Evolutionary conservation across 2,113 vertebrate genomes (phyloP).

Genomic region (Cyphotilapia sp.): DNA sequence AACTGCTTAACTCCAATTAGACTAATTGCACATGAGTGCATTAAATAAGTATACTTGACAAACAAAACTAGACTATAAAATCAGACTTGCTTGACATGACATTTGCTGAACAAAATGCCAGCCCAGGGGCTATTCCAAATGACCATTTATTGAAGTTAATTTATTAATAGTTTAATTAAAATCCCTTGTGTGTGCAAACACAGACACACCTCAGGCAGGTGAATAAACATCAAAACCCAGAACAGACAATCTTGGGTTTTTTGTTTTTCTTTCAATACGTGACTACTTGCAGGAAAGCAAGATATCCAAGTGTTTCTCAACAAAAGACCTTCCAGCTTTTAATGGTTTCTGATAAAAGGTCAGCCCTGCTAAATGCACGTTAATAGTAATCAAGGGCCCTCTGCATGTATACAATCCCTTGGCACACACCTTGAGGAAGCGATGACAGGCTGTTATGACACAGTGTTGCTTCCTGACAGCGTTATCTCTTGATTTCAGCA

Average conservation of each 20-base stretch:
- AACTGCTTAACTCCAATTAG: not conserved
- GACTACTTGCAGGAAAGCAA: not conserved
- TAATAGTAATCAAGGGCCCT: conserved; percentile 7
- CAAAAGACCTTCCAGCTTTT: not conserved
- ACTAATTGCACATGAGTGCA: not conserved
- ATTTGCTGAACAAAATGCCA: not conserved
- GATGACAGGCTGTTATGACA: conserved; percentile 18
- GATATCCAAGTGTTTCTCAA: not conserved
- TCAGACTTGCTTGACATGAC: not conserved
- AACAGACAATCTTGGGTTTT: not conserved
- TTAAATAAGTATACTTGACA: not conserved
- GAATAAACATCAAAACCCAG: not conserved
- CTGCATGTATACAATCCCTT: not conserved
- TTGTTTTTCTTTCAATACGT: not conserved
- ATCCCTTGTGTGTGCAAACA: not conserved
- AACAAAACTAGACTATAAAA: not conserved
- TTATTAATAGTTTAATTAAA: not conserved
- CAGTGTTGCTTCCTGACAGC: not conserved
- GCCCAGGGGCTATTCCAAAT: not conserved
- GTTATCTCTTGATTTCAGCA: not conserved
- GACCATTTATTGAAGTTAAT: not conserved
- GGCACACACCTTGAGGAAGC: conserved; percentile 23
- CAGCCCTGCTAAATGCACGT: conserved; percentile 1
- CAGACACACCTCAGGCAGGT: not conserved
- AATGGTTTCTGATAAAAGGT: not conserved